Conservation (phyloP, 2,797 vertebrate species). For the Lepilemur septentrionalis region DNA sequence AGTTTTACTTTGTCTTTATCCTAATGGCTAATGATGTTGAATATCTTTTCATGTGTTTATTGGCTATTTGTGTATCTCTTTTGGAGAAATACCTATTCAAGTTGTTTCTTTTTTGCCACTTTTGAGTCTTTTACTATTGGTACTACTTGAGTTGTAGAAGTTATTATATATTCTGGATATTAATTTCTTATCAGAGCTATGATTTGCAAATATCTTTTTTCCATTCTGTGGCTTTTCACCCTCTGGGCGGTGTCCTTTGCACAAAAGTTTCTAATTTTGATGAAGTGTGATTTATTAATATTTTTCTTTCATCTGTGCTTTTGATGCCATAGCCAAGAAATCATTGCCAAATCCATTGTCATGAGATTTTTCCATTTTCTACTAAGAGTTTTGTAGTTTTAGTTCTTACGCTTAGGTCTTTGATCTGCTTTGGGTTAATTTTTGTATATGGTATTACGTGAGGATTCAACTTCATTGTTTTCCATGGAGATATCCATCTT, state of each 20-base stretch:
- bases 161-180: not conserved
- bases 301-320: not conserved
- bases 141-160: not conserved
- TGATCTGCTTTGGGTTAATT: not conserved
- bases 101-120: not conserved
- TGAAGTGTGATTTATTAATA: not conserved
- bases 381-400: not conserved
- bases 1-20: not conserved
- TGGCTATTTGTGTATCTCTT: not conserved
- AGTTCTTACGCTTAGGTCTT: not conserved
- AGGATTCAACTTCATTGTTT: not conserved
- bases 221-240: not conserved
- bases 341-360: not conserved
- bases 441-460: not conserved
- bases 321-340: not conserved
- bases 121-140: not conserved
- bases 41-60: not conserved
- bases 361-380: not conserved
- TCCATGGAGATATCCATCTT: not conserved
- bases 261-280: not conserved
- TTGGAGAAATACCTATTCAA: not conserved
- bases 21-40: not conserved
- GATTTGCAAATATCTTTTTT: not conserved
- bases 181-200: not conserved
- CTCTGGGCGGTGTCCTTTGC: not conserved